Evolutionary conservation across 2,113 vertebrate species (phyloP).

Genomic region (Rhea pennata): DNA sequence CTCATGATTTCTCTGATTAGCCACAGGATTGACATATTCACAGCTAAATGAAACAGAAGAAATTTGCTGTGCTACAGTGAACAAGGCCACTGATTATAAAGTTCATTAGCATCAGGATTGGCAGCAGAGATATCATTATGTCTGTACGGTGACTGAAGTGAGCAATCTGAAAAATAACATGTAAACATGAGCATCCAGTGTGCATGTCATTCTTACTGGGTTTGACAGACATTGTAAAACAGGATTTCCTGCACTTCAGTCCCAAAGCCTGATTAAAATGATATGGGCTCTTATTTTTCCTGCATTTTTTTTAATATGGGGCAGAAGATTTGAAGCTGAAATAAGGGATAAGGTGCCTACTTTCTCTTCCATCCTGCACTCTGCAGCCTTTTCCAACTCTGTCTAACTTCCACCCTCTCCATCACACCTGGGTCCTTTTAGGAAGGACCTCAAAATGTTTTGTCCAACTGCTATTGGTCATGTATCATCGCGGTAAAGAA

Average conservation of each 20-base stretch:
- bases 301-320: not conserved
- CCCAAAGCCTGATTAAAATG: not conserved
- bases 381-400: not conserved
- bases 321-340: not conserved
- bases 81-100: not conserved
- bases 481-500: not conserved
- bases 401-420: not conserved
- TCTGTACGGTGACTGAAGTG: not conserved
- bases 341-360: not conserved
- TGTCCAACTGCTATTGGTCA: not conserved
- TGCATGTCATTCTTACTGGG: not conserved
- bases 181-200: not conserved
- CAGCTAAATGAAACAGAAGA: not conserved
- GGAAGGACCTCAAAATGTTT: not conserved
- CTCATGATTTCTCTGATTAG: not conserved
- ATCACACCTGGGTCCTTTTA: not conserved
- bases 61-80: not conserved
- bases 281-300: not conserved
- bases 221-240: not conserved
- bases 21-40: not conserved
- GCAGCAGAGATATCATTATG: not conserved
- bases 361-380: not conserved
- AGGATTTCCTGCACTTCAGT: not conserved
- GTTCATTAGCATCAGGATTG: not conserved
- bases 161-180: not conserved